A percentile compares a stretch with the other conserved stretches of the same genome.
Conservation (phyloP, 2,113 vertebrate genomes). For the Alosa alosa region DNA sequence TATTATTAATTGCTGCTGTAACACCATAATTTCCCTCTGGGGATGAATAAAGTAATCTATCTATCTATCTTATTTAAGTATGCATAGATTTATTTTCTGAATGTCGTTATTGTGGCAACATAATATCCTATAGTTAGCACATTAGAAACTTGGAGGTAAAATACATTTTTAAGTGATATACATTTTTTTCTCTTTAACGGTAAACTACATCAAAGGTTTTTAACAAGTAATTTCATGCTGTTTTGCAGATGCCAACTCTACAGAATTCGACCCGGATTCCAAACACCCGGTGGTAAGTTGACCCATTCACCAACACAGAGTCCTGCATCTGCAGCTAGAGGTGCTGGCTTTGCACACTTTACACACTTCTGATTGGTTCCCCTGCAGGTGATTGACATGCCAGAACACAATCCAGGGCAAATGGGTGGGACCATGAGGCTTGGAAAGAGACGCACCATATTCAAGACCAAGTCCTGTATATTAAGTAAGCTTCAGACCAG, state of each 20-base stretch:
- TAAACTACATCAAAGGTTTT: not conserved
- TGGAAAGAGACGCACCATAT: conserved; percentile 91
- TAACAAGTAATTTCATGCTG: not conserved
- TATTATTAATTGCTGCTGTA: too few relatives aligned
- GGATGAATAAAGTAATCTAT: too few relatives aligned
- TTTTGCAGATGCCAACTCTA: conserved; percentile 90
- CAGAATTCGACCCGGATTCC: conserved; percentile 89
- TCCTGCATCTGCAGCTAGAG: not conserved
- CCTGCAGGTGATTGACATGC: conserved; percentile 92
- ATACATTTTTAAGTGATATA: not conserved
- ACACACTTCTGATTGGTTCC: conserved; percentile 25
- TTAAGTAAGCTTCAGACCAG: conserved; percentile 74
- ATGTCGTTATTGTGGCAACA: not conserved
- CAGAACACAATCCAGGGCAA: conserved; percentile 94
- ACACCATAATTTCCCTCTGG: too few relatives aligned
- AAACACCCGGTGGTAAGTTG: conserved; percentile 87
- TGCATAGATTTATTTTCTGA: not conserved
- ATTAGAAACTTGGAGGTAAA: not conserved
- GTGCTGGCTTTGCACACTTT: not conserved
- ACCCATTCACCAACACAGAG: not conserved
- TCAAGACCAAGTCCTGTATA: conserved; percentile 83
- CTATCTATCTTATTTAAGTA: not conserved
- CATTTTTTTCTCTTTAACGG: not conserved
- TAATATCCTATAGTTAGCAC: too few relatives aligned
- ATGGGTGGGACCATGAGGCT: conserved; percentile 98